These are phyloP conservation scores for Stegana nigrithorax DNA, from an alignment of 2,888 invertebrate species.

Conservation along the genomic window DNA sequence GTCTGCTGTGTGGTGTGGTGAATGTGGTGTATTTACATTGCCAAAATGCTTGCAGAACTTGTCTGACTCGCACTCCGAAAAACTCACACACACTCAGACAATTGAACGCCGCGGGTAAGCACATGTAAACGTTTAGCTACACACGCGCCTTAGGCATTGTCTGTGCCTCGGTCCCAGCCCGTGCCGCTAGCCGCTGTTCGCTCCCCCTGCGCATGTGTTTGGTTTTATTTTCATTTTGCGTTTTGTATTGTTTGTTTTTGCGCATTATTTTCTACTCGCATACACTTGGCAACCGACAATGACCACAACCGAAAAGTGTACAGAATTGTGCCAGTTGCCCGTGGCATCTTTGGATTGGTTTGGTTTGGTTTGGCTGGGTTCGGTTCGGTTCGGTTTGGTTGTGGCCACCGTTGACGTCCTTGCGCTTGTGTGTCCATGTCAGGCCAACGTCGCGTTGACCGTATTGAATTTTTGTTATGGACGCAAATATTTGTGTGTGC, in stretches of 20 bases:
- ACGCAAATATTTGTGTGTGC: too few relatives aligned
- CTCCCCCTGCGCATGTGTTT: background rate
- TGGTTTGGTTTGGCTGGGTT: background rate
- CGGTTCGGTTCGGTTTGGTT: too few relatives aligned
- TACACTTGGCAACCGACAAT: background rate
- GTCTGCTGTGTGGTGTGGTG: too few relatives aligned
- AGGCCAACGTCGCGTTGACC: too few relatives aligned
- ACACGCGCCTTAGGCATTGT: background rate
- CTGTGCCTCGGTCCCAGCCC: background rate
- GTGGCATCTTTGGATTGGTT: background rate
- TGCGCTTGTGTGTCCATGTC: too few relatives aligned
- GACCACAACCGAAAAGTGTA: background rate
- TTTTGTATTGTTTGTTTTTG: background rate
- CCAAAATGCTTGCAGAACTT: conserved; percentile 4
- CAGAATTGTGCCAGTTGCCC: background rate
- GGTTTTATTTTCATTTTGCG: background rate
- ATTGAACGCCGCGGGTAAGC: too few relatives aligned
- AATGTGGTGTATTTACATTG: too few relatives aligned
- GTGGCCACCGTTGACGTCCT: too few relatives aligned
- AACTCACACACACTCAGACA: background rate
- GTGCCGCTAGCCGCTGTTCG: background rate
- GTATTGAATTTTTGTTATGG: too few relatives aligned
- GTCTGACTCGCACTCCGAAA: background rate
- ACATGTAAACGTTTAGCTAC: background rate
- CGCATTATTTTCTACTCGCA: background rate